Evolutionary conservation across 2,888 invertebrate genomes (phyloP).

Genomic region (Endotricha flammealis): DNA sequence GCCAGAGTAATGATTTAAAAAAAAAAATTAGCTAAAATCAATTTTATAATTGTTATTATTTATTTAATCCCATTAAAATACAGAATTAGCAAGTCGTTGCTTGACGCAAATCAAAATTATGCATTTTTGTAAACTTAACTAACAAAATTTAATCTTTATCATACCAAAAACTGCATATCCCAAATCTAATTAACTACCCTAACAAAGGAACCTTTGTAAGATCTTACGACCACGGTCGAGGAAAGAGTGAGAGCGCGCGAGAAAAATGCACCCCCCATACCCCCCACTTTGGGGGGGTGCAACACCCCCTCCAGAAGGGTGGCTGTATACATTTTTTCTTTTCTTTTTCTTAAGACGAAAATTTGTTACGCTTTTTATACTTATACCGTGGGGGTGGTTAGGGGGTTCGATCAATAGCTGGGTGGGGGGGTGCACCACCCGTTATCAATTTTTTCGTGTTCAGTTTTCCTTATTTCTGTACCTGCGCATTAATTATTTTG

Average conservation of each 20-base stretch:
- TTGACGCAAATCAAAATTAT: too few relatives aligned
- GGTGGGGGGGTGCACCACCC: conserved; percentile 47
- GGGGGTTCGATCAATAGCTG: conserved; percentile 61
- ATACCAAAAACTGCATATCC: conserved; percentile 22
- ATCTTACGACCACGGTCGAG: conserved; percentile 59
- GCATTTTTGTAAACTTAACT: not conserved
- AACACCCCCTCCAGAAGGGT: conserved; percentile 42
- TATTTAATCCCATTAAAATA: too few relatives aligned
- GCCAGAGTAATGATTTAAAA: too few relatives aligned
- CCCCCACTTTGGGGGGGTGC: conserved; percentile 24
- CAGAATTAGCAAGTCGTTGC: too few relatives aligned
- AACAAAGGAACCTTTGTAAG: conserved; percentile 73
- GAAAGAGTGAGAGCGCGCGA: conserved; percentile 55
- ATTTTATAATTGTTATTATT: too few relatives aligned
- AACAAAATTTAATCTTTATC: not conserved
- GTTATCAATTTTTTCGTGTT: conserved; percentile 75
- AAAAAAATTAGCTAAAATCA: too few relatives aligned
- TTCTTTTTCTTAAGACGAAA: conserved; percentile 79
- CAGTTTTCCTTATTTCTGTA: conserved; percentile 59
- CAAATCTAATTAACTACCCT: conserved; percentile 57
- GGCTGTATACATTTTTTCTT: conserved; percentile 77
- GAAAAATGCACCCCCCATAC: conserved; percentile 59
- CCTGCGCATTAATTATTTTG: conserved; percentile 48
- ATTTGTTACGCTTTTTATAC: conserved; percentile 79
- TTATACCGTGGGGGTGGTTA: conserved; percentile 58